A percentile compares a stretch with the other conserved stretches of the same genome.
phyloP scores from a whole-genome alignment of 1,140 invertebrate species.

The Palaemon carinicauda region DNA sequence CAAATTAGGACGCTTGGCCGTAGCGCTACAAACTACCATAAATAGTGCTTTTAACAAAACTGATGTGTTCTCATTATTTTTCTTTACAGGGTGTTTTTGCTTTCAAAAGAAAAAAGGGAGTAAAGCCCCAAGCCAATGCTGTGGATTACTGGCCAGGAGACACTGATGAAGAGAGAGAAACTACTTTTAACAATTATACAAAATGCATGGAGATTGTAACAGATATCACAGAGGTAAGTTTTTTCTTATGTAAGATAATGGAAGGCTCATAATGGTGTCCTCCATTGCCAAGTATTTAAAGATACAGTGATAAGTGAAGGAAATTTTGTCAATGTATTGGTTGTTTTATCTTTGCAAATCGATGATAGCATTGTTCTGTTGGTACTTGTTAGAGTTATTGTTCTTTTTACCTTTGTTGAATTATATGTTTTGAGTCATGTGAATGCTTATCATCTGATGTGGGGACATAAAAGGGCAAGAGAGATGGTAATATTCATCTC shows the following conservation, averaged over 20 bases:
- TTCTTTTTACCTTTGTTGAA: too few species aligned
- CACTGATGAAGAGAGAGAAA: background rate
- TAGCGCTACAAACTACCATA: too few species aligned
- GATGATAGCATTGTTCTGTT: too few species aligned
- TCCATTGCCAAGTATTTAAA: background rate
- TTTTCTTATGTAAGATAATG: background rate
- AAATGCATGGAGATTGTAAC: slow-evolving; percentile 18
- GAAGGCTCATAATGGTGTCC: background rate
- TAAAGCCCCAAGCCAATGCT: background rate
- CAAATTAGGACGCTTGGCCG: too few species aligned
- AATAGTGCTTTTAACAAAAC: background rate
- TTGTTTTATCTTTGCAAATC: too few species aligned
- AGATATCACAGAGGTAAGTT: slow-evolving; percentile 12
- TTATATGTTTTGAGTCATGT: too few species aligned
- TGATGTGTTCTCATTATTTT: background rate
- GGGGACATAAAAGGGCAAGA: background rate
- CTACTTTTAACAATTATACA: slow-evolving; percentile 16
- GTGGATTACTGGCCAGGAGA: slow-evolving; percentile 7
- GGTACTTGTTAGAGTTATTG: too few species aligned
- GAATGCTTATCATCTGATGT: too few species aligned
- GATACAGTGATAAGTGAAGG: too few species aligned
- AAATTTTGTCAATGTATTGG: too few species aligned
- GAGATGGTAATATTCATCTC: background rate
- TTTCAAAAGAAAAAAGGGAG: slow-evolving; percentile 12
- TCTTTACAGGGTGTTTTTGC: slow-evolving; percentile 43